Conservation (phyloP, 2,113 vertebrate species). For the Cryptomyrus ogoouensis region DNA sequence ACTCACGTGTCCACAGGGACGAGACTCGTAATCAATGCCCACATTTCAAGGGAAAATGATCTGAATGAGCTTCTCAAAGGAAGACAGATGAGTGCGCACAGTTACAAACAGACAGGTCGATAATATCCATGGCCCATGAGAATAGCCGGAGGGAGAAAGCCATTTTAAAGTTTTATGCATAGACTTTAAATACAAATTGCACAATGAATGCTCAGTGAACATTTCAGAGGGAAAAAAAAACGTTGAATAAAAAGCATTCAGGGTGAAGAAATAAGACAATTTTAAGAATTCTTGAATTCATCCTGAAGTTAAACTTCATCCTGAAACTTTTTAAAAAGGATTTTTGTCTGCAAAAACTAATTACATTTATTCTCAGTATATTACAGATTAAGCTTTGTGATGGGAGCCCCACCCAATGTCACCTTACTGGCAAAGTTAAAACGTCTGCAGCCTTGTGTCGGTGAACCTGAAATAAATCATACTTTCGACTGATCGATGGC, state of each 20-base stretch:
- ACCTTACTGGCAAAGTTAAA: background rate
- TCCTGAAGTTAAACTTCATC: background rate
- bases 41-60: conserved; percentile 57
- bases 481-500: background rate
- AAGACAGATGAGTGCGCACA: conserved; percentile 55
- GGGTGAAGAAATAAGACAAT: background rate
- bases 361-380: background rate
- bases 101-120: conserved; percentile 58
- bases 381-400: background rate
- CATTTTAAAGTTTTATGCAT: conserved; percentile 49
- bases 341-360: background rate
- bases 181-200: conserved; percentile 36
- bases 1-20: conserved; percentile 42
- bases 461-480: background rate
- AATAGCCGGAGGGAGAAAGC: conserved; percentile 39
- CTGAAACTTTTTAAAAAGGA: background rate
- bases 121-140: conserved; percentile 53
- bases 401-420: background rate
- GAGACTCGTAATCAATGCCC: conserved; percentile 56
- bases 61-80: conserved; percentile 53
- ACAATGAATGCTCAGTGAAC: conserved; percentile 31
- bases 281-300: background rate
- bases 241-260: background rate
- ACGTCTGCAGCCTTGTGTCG: background rate
- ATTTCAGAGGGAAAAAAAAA: conserved; percentile 20